Evolutionary conservation across 2,797 vertebrate species (phyloP), one percentile per base, ranked within the genome.

Genomic region (Enteromius fasciolatus): DNA sequence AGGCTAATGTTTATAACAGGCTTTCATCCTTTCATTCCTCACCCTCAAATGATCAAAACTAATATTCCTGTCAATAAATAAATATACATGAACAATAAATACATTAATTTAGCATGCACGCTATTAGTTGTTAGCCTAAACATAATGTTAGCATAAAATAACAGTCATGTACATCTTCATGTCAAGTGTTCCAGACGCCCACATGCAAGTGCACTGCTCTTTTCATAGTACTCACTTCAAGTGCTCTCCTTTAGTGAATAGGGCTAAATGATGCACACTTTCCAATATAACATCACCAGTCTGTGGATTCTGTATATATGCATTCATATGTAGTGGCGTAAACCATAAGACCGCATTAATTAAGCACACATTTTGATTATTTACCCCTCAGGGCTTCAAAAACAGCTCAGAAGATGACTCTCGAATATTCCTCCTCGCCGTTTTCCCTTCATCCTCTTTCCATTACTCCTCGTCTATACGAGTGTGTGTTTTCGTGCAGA

Each of bases 321-420:
- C 46, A 54, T 72, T 69, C 68, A 78, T 52, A 46, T 84, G 44
- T 31, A 57, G 52, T 50, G 70, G 39, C 46, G 8, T 70, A 78
- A 23, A 63, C 41, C 64, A 78, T 76, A 83, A 83, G 81, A 23
- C 77, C 48, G 50, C 66, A 84, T 84, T 83, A 89, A 86, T 81
- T 80, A 87, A 87, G 85, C 82, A 76, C 78, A 86, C 81, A 80
- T 85, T 89, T 82, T 74, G 76, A 83, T 81, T 86, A 82, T 78
- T 78, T 66, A 23, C 76, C 81, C 85, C 81, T 69, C 48, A 57
- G 50, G 84, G 75, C 52, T 52, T 78, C 73, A 84, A 57, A 77
- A 68, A 72, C 74, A 80, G 54, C 83, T 67, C 12, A 28, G 48
- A 52, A 77, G 78, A 86, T 83, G 80, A 85, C 84, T 84, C 86